Percentiles rank a stretch among this genome's conserved stretches.
These are phyloP conservation scores for Hystrix brachyura DNA, from an alignment of 2,113 vertebrate genomes.

Conservation along the genomic window DNA sequence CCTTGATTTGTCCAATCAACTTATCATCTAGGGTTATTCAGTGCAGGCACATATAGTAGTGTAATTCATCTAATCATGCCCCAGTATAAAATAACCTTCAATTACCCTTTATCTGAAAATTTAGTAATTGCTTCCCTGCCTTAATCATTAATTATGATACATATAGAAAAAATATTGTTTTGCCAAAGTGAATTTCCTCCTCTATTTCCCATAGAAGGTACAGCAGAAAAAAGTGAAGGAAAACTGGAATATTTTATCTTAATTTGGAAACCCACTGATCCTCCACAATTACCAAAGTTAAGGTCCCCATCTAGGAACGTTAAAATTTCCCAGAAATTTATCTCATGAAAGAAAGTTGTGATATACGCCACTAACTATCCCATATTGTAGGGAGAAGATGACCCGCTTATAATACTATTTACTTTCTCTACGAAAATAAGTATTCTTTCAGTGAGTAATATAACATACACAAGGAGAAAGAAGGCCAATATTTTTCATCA, in stretches of 20 bases:
- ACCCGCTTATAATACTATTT: neutral
- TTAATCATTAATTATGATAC: neutral
- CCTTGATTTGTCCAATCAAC: neutral
- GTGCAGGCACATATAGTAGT: neutral
- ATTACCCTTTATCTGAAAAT: neutral
- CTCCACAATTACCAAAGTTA: neutral
- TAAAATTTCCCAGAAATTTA: neutral
- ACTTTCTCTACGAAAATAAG: neutral
- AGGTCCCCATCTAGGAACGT: neutral
- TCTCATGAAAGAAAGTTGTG: neutral
- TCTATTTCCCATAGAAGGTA: neutral
- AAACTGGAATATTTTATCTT: neutral
- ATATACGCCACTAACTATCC: neutral
- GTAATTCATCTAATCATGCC: neutral
- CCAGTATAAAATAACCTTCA: neutral
- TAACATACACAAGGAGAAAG: neutral
- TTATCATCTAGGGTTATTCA: neutral
- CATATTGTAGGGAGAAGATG: neutral
- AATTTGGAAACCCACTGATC: neutral
- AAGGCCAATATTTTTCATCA: neutral
- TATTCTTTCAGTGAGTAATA: neutral
- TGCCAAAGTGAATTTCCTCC: neutral
- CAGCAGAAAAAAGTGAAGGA: neutral
- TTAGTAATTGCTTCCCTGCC: neutral
- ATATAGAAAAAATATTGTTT: neutral